These are phyloP conservation scores for Calliopum simillimum DNA, from an alignment of 2,888 invertebrate species.

Conservation along the genomic window DNA sequence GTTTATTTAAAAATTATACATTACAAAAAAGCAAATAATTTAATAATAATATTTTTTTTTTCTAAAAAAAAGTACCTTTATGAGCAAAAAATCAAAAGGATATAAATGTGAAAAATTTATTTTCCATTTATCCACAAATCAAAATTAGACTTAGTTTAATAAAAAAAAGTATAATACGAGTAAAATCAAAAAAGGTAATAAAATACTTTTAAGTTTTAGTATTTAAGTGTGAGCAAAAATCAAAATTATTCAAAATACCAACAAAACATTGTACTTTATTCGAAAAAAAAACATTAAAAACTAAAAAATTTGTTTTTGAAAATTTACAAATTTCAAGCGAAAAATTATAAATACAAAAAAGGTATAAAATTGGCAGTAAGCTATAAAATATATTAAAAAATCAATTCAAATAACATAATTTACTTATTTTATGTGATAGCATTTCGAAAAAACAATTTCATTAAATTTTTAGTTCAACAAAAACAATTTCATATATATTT, in stretches of 20 bases:
- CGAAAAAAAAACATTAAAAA: not conserved
- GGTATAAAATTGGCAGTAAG: conserved; percentile 31
- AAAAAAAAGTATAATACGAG: conserved; percentile 37
- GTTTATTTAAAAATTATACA: conserved; percentile 43
- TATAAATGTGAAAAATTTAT: conserved; percentile 50
- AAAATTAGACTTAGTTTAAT: conserved; percentile 50
- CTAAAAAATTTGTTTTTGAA: conserved; percentile 11
- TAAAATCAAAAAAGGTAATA: conserved; percentile 29
- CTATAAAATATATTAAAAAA: conserved; percentile 21
- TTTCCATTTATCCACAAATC: conserved; percentile 55
- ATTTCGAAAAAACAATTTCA: no score
- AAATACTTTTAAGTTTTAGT: conserved; percentile 47
- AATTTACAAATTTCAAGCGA: conserved; percentile 44
- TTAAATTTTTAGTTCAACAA: no score
- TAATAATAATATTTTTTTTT: conserved; percentile 30
- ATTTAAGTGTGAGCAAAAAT: conserved; percentile 49
- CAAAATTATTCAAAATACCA: conserved; percentile 49
- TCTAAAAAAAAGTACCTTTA: conserved; percentile 51
- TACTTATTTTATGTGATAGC: conserved; percentile 16
- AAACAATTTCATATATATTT: no score
- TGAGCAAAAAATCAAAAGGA: conserved; percentile 64
- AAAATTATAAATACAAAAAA: conserved; percentile 38
- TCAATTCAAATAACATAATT: conserved; percentile 8
- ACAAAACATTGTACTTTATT: conserved; percentile 14
- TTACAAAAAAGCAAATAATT: conserved; percentile 45